Conservation (phyloP, 2,113 vertebrate genomes). For the Ptilonorhynchus violaceus region DNA sequence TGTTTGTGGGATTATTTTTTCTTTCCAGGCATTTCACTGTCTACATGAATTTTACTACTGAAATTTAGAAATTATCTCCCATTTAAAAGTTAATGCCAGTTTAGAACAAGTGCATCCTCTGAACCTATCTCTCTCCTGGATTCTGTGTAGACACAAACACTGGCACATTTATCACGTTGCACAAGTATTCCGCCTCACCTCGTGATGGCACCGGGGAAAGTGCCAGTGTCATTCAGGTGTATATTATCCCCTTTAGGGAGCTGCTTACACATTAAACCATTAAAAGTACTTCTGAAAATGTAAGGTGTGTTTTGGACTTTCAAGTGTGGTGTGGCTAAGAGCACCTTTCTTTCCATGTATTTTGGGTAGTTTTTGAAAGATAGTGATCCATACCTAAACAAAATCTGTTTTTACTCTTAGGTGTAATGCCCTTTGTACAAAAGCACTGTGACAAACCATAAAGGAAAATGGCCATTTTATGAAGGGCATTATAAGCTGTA, state of each 20-base stretch:
- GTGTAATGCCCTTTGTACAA: not conserved
- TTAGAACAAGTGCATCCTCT: not conserved
- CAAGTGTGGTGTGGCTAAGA: not conserved
- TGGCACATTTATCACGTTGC: not conserved
- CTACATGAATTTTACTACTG: not conserved
- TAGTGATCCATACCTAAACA: not conserved
- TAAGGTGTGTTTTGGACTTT: not conserved
- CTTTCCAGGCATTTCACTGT: not conserved
- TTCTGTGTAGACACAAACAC: not conserved
- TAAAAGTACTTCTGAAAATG: not conserved
- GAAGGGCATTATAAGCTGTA: not conserved
- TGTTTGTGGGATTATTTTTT: not conserved
- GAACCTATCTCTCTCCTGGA: not conserved
- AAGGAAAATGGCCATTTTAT: not conserved
- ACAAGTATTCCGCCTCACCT: accelerated
- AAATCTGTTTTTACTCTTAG: not conserved
- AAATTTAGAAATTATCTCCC: not conserved
- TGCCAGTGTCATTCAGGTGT: not conserved
- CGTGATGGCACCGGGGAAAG: not conserved
- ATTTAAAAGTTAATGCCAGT: not conserved
- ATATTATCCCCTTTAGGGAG: not conserved
- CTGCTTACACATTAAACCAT: not conserved
- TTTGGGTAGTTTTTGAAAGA: not conserved
- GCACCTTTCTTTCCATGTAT: not conserved
- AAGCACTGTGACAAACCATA: not conserved